Percentiles rank a stretch among this genome's conserved stretches.
Conservation (phyloP, 1,140 invertebrate genomes). For the Andricus grossulariae region DNA sequence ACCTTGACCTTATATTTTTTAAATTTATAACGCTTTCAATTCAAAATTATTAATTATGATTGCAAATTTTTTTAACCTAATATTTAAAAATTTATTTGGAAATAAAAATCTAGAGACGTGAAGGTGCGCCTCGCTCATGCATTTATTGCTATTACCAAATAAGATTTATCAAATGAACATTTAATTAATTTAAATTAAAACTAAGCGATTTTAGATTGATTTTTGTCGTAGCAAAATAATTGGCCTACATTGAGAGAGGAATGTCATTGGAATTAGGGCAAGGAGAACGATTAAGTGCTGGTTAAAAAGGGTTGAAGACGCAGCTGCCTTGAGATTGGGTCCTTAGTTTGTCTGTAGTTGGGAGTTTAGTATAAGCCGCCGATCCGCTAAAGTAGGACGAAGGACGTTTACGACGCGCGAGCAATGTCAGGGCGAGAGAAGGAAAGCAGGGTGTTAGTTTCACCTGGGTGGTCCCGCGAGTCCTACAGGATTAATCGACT, state of each 20-base stretch:
- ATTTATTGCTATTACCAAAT: too few relatives aligned
- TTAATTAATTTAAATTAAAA: too few relatives aligned
- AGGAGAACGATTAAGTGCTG: constrained; percentile 16
- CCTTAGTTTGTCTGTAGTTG: constrained; percentile 35
- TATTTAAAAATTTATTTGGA: too few relatives aligned
- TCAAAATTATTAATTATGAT: too few relatives aligned
- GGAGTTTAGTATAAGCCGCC: constrained; percentile 27
- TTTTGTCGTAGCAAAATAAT: too few relatives aligned
- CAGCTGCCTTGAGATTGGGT: constrained; percentile 34
- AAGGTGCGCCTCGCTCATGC: too few relatives aligned
- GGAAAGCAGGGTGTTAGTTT: constrained; percentile 69
- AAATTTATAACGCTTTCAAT: too few relatives aligned
- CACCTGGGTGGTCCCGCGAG: constrained; percentile 72
- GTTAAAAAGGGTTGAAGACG: constrained; percentile 34
- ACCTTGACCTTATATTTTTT: too few relatives aligned
- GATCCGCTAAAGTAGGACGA: constrained; percentile 57
- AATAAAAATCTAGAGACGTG: too few relatives aligned
- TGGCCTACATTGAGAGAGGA: background rate
- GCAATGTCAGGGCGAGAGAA: constrained; percentile 62
- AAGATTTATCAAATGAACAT: too few relatives aligned
- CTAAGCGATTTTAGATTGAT: too few relatives aligned
- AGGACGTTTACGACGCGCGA: constrained; percentile 68
- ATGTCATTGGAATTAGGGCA: background rate
- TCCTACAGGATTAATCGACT: constrained; percentile 72
- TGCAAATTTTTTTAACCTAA: too few relatives aligned